Percentiles rank a stretch among this genome's conserved stretches.
Conservation (phyloP, 1,140 invertebrate species). For the Venustaconcha ellipsiformis region DNA sequence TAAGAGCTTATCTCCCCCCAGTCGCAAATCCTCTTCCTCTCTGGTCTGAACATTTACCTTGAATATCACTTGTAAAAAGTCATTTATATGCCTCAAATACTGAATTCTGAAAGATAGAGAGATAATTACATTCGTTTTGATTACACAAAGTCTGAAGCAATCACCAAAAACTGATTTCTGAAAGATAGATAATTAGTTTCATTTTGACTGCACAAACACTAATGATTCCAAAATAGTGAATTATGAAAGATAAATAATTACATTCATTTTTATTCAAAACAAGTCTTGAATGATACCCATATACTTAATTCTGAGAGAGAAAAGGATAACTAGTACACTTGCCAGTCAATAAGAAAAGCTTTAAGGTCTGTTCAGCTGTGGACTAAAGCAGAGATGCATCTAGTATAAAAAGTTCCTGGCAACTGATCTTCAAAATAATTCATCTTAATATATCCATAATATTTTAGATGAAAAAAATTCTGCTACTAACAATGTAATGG, state of each 20-base stretch:
- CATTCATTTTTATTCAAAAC: too few species aligned
- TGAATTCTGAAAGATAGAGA: conserved; percentile 81
- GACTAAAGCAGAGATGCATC: too few species aligned
- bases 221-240: conserved; percentile 90
- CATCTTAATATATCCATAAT: too few species aligned
- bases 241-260: conserved; percentile 72
- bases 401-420: too few species aligned
- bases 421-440: too few species aligned
- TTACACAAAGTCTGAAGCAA: conserved; percentile 89
- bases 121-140: conserved; percentile 76
- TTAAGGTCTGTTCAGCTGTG: too few species aligned
- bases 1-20: conserved; percentile 80
- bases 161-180: conserved; percentile 90
- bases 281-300: conserved; percentile 89
- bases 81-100: conserved; percentile 88
- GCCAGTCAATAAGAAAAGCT: too few species aligned
- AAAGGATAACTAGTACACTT: neutral
- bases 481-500: too few species aligned
- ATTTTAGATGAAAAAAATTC: too few species aligned
- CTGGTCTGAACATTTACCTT: conserved; percentile 81
- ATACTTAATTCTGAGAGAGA: conserved; percentile 85
- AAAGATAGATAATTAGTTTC: conserved; percentile 17
- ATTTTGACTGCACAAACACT: conserved; percentile 92
- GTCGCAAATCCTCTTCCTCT: conserved; percentile 69
- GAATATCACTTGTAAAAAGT: conserved; percentile 93